phyloP scores from a whole-genome alignment of 2,888 invertebrate species.

The Synergus japonicus region DNA sequence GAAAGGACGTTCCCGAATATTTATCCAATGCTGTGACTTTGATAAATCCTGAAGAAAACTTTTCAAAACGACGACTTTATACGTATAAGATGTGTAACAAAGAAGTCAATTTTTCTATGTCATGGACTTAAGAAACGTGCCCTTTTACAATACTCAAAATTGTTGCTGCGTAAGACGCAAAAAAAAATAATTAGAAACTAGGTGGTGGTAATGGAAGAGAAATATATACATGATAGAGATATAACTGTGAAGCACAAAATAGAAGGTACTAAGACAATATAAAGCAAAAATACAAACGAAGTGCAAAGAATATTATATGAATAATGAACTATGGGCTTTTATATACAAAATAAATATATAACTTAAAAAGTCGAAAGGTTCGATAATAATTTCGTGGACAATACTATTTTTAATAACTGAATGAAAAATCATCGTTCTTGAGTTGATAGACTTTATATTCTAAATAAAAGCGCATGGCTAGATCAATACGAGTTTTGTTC shows the following conservation, averaged over 20 bases:
- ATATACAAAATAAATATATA: constrained; percentile 1
- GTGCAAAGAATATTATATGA: constrained; percentile 26
- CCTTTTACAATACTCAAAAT: constrained; percentile 35
- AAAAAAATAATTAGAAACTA: constrained; percentile 9
- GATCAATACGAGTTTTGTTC: not conserved
- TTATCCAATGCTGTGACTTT: not conserved
- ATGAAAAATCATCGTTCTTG: constrained; percentile 21
- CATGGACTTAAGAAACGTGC: constrained; percentile 26
- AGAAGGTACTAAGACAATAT: not conserved
- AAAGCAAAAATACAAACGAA: not conserved
- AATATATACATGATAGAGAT: constrained; percentile 8
- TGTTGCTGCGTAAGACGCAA: constrained; percentile 31
- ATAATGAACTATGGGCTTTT: constrained; percentile 18
- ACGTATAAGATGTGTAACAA: constrained; percentile 14
- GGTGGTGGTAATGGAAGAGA: constrained; percentile 9
- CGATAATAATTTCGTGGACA: constrained; percentile 29
- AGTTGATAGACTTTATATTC: constrained; percentile 5
- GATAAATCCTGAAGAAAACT: constrained; percentile 1
- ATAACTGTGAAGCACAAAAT: constrained; percentile 8
- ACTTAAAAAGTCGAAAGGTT: constrained; percentile 10
- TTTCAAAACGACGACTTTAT: constrained; percentile 16
- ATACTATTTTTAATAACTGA: constrained; percentile 35
- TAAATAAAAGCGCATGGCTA: not conserved
- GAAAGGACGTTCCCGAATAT: not conserved
- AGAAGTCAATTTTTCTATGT: constrained; percentile 40